Base-by-base conservation (phyloP, 1,140 invertebrate genomes). In the Centruroides sculpturatus region DNA sequence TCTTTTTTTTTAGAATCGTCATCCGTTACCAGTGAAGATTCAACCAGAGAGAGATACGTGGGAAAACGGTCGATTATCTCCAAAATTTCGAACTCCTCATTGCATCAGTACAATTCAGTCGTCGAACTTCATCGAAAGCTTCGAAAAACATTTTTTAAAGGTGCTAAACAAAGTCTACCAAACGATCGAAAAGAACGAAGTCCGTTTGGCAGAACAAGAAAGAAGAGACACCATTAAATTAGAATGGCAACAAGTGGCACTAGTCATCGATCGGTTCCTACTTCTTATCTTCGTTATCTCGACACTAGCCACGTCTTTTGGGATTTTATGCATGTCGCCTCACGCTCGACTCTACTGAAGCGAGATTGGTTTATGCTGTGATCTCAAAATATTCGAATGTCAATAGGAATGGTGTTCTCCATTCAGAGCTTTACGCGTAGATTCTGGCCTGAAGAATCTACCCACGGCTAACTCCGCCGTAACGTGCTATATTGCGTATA, bases 281-380 rank as follows among this genome's bases (percentile, higher is more conserved):
- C 81, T 82, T 68, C 81, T 78, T 73, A 70, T 82, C 9, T 82
- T 82, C 67, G 71, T 81, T 23, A 60, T 76, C 13, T 71, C 75
- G 10, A 80, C 80, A 3, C 60, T 75, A 13, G 66, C 68, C 41
- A 69, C 72, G 10, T 74, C 73, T 35, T 73, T 75, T 63, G 73
- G 74, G 3, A 75, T 75, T 50, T 66, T 75, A 58, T 74, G 73
- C 63, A 75, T 75, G 74, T 74, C 73, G 0, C 74, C 74, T 4
- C 71, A 75, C 61, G 73, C 74, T 7, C 71, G 72, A 64, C 66
- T 75, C 9, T 75, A 64, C 48, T 64, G 41, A 41, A 41, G 41
- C 41, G 41, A 41, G 41, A 41, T 41, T 41, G 41, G 8, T 41
- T 41, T 41, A 41, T 41, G 41, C 41, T 41, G 41, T 41, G 41